Evolutionary conservation across 2,113 vertebrate species (phyloP).

Genomic region (Laterallus jamaicensis): DNA sequence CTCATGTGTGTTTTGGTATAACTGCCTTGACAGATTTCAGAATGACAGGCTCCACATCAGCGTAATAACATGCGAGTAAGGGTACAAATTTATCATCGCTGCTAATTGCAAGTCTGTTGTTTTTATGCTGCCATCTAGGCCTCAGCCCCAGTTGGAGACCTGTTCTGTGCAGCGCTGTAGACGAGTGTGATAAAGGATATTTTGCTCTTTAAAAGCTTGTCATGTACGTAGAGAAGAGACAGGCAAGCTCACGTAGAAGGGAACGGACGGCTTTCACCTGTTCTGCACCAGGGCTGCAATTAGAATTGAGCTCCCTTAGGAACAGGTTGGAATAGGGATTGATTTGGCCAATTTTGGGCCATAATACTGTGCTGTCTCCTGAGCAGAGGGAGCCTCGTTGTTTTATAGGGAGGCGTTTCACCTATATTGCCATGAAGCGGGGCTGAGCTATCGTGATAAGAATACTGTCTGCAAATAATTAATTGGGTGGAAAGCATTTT

Average conservation of each 20-base stretch:
- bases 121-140: slow-evolving; percentile 27
- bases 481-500: neutral
- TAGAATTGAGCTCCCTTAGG: neutral
- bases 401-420: neutral
- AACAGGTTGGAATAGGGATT: neutral
- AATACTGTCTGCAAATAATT: neutral
- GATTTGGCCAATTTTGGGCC: neutral
- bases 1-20: neutral
- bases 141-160: slow-evolving; percentile 19
- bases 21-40: slow-evolving; percentile 14
- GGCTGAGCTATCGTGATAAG: neutral
- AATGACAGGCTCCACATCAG: slow-evolving; percentile 32
- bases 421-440: neutral
- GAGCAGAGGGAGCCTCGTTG: neutral
- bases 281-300: neutral
- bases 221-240: neutral
- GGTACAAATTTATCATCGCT: slow-evolving; percentile 8
- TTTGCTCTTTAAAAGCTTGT: neutral
- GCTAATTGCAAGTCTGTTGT: slow-evolving; percentile 56
- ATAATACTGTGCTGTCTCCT: rapidly evolving
- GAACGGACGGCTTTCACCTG: neutral
- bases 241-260: neutral
- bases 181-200: neutral
- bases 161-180: neutral
- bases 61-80: neutral